phyloP scores from a whole-genome alignment of 2,113 vertebrate genomes.

The Labeo rohita region DNA sequence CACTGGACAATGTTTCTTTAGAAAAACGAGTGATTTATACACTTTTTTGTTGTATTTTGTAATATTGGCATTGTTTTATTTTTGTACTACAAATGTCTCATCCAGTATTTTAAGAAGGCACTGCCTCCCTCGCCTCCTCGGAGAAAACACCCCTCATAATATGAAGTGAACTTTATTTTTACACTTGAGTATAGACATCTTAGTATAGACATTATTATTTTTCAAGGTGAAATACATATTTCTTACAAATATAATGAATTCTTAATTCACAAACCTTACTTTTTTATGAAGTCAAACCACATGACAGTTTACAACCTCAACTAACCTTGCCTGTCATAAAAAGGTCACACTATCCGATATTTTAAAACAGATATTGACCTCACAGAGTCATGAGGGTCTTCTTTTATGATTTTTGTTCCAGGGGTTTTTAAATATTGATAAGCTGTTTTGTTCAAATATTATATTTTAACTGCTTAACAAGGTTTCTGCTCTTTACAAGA shows the following conservation, averaged over 20 bases:
- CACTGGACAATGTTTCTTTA: too few species aligned
- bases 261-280: neutral
- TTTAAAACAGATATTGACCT: neutral
- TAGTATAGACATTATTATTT: neutral
- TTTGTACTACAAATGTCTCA: too few species aligned
- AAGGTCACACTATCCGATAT: neutral
- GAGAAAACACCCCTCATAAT: too few species aligned
- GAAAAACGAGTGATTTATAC: too few species aligned
- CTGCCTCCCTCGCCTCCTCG: too few species aligned
- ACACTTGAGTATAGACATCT: neutral
- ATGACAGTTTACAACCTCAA: neutral
- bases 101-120: too few species aligned
- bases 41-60: too few species aligned
- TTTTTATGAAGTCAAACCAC: neutral
- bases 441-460: neutral
- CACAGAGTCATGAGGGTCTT: neutral
- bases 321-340: neutral
- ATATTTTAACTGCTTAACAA: neutral
- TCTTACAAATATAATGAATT: neutral
- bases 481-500: neutral
- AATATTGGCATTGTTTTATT: too few species aligned
- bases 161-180: too few species aligned
- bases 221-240: neutral
- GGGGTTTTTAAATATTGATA: neutral
- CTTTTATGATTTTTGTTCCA: neutral